A percentile compares a stretch with the other conserved stretches of the same genome.
Conservation (phyloP, 2,113 vertebrate genomes). For the Malurus melanocephalus region DNA sequence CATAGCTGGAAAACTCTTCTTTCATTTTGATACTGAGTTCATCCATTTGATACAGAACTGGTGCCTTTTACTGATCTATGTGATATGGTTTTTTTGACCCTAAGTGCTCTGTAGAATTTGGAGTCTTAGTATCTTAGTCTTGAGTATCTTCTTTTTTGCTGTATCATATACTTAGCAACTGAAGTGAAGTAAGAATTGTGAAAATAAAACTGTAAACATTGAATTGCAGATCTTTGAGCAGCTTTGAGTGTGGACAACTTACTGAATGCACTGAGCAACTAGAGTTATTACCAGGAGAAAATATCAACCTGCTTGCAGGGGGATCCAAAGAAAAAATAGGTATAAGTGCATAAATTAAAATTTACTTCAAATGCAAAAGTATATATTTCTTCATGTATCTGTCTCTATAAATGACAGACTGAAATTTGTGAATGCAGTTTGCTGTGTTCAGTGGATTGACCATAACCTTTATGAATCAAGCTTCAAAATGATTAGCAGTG, state of each 20-base stretch:
- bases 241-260: constrained; percentile 91
- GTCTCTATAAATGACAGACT: neutral
- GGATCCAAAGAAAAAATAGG: constrained; percentile 92
- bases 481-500: neutral
- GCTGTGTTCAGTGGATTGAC: neutral
- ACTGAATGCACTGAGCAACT: constrained; percentile 86
- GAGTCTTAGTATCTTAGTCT: neutral
- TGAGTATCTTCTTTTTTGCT: neutral
- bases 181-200: neutral
- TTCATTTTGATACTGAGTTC: neutral
- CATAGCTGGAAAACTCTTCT: neutral
- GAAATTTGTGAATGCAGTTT: neutral
- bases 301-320: constrained; percentile 84
- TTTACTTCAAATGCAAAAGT: neutral
- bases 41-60: neutral
- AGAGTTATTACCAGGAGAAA: constrained; percentile 93
- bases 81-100: neutral
- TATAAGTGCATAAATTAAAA: constrained; percentile 53
- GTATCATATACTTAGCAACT: neutral
- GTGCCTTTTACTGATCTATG: neutral
- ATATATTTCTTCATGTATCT: neutral
- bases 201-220: constrained; percentile 39
- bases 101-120: neutral
- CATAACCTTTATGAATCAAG: neutral
- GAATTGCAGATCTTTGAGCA: constrained; percentile 84